A percentile compares a stretch with the other conserved stretches of the same genome.
Evolutionary conservation across 2,888 invertebrate species (phyloP).

Genomic region (Nyleta sp.): DNA sequence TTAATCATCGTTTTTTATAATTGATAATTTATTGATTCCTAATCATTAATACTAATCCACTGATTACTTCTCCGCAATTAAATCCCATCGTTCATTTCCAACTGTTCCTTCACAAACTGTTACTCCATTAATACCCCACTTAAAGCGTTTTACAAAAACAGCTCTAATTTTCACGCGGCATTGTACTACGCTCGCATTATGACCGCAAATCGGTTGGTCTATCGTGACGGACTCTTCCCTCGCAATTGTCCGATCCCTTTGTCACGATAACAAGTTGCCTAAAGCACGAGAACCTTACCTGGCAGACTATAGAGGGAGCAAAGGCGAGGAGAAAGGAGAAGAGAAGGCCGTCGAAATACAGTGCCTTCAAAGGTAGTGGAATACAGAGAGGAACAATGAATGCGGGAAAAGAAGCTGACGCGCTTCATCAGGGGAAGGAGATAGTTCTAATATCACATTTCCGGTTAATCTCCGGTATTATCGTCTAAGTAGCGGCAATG

Average conservation of each 20-base stretch:
- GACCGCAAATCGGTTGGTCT: conserved; percentile 20
- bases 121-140: neutral
- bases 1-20: no score
- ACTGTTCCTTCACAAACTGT: neutral
- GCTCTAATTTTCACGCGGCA: conserved; percentile 4
- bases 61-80: no score
- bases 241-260: conserved; percentile 45
- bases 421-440: conserved; percentile 45
- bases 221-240: conserved; percentile 29
- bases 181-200: conserved; percentile 2
- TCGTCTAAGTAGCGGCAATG: conserved; percentile 42
- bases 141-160: conserved; percentile 1
- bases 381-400: conserved; percentile 52
- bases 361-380: conserved; percentile 34
- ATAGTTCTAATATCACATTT: conserved; percentile 59
- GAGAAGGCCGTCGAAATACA: conserved; percentile 20
- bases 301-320: conserved; percentile 4
- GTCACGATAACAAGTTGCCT: conserved; percentile 50
- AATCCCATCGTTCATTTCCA: no score
- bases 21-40: no score
- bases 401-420: conserved; percentile 48
- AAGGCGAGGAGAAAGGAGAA: neutral
- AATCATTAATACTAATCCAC: no score
- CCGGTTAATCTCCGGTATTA: conserved; percentile 52
- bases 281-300: conserved; percentile 49